Percentiles rank a stretch among this genome's conserved stretches.
Evolutionary conservation across 2,113 vertebrate species (phyloP).

Genomic region (Esox niger): DNA sequence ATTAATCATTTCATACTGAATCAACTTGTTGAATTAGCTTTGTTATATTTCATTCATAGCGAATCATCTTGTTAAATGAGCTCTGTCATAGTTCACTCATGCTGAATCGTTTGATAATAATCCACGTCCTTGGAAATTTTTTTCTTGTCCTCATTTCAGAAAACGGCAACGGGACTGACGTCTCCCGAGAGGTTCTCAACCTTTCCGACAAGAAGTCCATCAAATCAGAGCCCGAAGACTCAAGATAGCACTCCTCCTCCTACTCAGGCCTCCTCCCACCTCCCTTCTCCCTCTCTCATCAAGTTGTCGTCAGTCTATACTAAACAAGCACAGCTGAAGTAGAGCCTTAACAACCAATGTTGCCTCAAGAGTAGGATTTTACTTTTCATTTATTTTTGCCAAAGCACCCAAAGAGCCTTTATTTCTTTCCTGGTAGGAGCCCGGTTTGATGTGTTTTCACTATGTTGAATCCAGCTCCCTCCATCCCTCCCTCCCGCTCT

Average conservation of each 20-base stretch:
- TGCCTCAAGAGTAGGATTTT: conserved; percentile 74
- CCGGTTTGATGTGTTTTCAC: no score
- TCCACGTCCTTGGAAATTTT: no score
- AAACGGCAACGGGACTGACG: conserved; percentile 62
- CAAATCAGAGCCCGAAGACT: conserved; percentile 86
- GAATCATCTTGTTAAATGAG: no score
- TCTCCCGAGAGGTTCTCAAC: conserved; percentile 81
- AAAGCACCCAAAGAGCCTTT: conserved; percentile 78
- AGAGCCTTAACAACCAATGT: conserved; percentile 89
- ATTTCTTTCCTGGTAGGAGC: conserved; percentile 25
- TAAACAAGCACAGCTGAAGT: conserved; percentile 74
- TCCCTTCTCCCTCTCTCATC: neutral
- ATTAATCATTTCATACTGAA: no score
- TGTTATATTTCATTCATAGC: no score
- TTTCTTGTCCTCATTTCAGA: conserved; percentile 58
- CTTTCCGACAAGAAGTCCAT: conserved; percentile 82
- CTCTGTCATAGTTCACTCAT: no score
- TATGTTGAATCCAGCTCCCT: no score
- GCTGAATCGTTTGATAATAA: no score
- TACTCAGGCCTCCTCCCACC: neutral
- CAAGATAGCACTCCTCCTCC: conserved; percentile 74
- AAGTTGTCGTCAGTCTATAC: conserved; percentile 60
- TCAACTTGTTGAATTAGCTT: no score
- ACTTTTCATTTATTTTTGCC: conserved; percentile 64
- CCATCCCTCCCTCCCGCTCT: no score